phyloP scores from a whole-genome alignment of 2,797 vertebrate genomes.

The Choloepus didactylus region DNA sequence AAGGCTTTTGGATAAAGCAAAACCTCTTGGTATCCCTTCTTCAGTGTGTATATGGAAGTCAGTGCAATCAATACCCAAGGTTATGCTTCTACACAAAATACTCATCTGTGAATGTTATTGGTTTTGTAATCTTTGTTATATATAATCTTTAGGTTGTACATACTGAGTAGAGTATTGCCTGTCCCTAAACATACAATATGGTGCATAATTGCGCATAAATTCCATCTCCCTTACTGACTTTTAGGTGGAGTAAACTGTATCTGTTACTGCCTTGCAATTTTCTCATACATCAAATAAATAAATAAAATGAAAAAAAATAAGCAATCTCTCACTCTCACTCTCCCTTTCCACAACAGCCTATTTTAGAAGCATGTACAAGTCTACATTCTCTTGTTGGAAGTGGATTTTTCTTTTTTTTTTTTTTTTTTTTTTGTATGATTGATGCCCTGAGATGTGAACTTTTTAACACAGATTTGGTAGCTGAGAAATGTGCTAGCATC shows the following conservation, averaged over 20 bases:
- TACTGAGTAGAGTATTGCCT: constrained; percentile 83
- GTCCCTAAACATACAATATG: constrained; percentile 84
- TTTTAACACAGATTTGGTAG: constrained; percentile 91
- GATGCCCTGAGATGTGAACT: constrained; percentile 91
- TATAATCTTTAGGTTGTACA: constrained; percentile 88
- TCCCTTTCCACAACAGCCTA: too few species aligned
- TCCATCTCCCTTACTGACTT: constrained; percentile 87
- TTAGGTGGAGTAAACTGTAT: constrained; percentile 85
- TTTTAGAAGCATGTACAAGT: too few species aligned
- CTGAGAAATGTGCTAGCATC: constrained; percentile 87
- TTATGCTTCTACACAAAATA: constrained; percentile 81
- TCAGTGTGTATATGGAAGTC: constrained; percentile 74
- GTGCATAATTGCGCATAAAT: constrained; percentile 88
- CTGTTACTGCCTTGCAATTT: constrained; percentile 88
- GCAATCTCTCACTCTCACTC: not conserved
- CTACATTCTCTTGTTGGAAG: too few species aligned
- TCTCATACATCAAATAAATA: constrained; percentile 82
- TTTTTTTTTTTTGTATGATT: constrained; percentile 12
- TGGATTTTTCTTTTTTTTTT: too few species aligned
- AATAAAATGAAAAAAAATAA: constrained; percentile 84
- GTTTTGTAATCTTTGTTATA: constrained; percentile 90
- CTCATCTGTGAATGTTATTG: constrained; percentile 88
- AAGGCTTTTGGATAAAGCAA: constrained; percentile 10
- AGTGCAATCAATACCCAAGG: constrained; percentile 78
- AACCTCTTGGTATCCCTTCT: constrained; percentile 58